phyloP scores from a whole-genome alignment of 2,113 vertebrate species.

The Passer domesticus region DNA sequence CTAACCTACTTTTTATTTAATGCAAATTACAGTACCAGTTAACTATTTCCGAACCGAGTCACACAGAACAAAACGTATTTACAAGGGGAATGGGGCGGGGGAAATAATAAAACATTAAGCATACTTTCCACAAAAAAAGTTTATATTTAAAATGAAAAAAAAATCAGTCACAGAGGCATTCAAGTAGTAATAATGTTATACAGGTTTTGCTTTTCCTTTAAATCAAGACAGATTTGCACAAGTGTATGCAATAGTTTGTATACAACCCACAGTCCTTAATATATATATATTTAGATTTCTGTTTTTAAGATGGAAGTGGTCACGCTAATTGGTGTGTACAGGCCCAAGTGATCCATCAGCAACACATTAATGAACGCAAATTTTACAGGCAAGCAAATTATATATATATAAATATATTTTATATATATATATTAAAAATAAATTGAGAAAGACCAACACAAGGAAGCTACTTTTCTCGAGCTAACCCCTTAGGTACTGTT shows the following conservation, averaged over 20 bases:
- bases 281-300: conserved; percentile 78
- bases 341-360: conserved; percentile 84
- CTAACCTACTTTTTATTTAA: conserved; percentile 99
- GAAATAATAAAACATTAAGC: conserved; percentile 90
- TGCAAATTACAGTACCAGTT: conserved; percentile 99
- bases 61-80: conserved; percentile 96
- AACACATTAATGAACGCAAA: conserved; percentile 87
- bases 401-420: conserved; percentile 77
- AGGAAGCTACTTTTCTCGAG: conserved; percentile 80
- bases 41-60: conserved; percentile 98
- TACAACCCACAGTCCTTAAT: conserved; percentile 76
- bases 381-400: conserved; percentile 90
- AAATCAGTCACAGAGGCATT: conserved; percentile 99
- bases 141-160: conserved; percentile 84
- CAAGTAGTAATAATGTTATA: conserved; percentile 99
- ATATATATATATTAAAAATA: conserved; percentile 73
- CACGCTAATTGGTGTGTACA: conserved; percentile 81
- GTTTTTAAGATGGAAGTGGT: conserved; percentile 85
- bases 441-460: conserved; percentile 75
- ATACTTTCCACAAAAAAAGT: conserved; percentile 93
- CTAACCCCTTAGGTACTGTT: conserved; percentile 83
- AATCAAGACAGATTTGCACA: conserved; percentile 74
- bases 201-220: conserved; percentile 86
- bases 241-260: conserved; percentile 76
- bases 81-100: conserved; percentile 85